Evolutionary conservation across 2,113 vertebrate species (phyloP).

Genomic region (Paracanthobrama guichenoti): DNA sequence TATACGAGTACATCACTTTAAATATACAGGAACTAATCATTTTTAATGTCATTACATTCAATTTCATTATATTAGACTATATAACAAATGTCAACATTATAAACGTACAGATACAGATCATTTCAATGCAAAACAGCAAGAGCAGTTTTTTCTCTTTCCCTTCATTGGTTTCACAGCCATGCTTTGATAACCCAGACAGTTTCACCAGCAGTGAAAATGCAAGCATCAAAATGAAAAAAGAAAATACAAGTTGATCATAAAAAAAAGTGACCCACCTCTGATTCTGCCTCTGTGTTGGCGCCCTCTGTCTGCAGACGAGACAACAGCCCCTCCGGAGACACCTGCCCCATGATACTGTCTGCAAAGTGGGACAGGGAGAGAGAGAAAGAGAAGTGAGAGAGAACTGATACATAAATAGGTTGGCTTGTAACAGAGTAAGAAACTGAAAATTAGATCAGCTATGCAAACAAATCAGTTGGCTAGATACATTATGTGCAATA

Average conservation of each 20-base stretch:
- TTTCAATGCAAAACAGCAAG: too few species aligned
- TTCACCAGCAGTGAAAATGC: not conserved
- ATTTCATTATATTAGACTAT: too few species aligned
- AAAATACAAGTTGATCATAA: not conserved
- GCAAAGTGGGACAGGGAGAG: conserved; percentile 1
- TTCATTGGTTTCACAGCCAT: not conserved
- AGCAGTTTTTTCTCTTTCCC: not conserved
- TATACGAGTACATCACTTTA: not conserved
- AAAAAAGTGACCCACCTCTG: conserved; percentile 78
- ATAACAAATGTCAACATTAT: not conserved
- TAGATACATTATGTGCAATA: not conserved
- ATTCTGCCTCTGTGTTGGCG: conserved; percentile 86
- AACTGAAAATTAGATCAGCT: not conserved
- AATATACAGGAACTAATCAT: not conserved
- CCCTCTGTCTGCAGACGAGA: conserved; percentile 88
- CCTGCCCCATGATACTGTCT: conserved; percentile 81
- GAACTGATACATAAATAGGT: not conserved
- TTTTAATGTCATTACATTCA: not conserved
- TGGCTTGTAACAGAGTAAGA: not conserved
- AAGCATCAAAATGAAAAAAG: not conserved
- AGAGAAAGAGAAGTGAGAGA: conserved; percentile 14
- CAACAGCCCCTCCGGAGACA: conserved; percentile 81
- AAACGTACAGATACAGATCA: too few species aligned
- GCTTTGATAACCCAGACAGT: not conserved
- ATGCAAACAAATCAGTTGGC: not conserved